Evolutionary conservation across 2,113 vertebrate species (phyloP).

Genomic region (Sinocyclocheilus grahami): DNA sequence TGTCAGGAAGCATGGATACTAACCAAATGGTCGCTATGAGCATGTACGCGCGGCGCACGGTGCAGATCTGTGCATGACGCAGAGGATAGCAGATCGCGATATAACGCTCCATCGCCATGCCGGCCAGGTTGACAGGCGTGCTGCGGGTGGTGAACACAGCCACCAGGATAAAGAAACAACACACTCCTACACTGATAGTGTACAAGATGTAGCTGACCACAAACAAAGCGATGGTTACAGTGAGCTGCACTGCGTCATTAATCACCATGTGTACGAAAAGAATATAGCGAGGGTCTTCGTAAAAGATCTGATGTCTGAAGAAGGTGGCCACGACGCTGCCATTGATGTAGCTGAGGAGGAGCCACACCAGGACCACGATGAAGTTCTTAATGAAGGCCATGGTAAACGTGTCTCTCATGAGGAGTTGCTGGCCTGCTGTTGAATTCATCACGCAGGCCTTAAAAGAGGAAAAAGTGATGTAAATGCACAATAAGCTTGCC

Average conservation of each 20-base stretch:
- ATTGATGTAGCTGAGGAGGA: conserved; percentile 73
- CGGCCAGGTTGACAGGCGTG: conserved; percentile 70
- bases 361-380: conserved; percentile 68
- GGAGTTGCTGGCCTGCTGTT: conserved; percentile 38
- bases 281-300: conserved; percentile 75
- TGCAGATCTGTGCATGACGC: conserved; percentile 70
- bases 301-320: conserved; percentile 69
- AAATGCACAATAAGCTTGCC: not conserved
- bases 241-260: conserved; percentile 73
- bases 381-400: conserved; percentile 71
- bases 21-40: conserved; percentile 72
- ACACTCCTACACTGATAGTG: conserved; percentile 70
- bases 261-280: conserved; percentile 80
- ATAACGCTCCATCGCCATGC: conserved; percentile 76
- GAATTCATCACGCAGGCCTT: conserved; percentile 63
- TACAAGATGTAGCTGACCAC: conserved; percentile 74
- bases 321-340: conserved; percentile 66
- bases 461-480: not conserved
- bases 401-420: conserved; percentile 66
- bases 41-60: conserved; percentile 61
- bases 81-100: conserved; percentile 71
- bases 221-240: conserved; percentile 65
- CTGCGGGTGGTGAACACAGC: conserved; percentile 74
- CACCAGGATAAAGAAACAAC: conserved; percentile 73
- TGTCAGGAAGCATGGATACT: conserved; percentile 63